Evolutionary conservation across 2,888 invertebrate species (phyloP).

Genomic region (Agonopterix arenella): DNA sequence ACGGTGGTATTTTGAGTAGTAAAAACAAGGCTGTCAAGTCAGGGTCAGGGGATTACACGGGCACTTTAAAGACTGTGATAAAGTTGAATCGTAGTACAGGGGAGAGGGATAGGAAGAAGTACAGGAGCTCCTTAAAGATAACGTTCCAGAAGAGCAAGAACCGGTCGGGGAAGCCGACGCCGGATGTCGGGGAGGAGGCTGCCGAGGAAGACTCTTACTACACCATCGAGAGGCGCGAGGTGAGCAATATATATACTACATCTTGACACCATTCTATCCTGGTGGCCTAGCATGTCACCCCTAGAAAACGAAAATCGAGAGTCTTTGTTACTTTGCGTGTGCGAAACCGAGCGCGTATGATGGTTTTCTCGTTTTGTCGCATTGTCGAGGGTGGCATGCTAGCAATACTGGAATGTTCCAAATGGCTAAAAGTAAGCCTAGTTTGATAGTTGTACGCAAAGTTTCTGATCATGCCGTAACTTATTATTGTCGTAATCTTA

Average conservation of each 20-base stretch:
- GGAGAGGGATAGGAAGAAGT: conserved; percentile 76
- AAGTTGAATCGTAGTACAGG: conserved; percentile 80
- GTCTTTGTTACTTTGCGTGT: too few relatives aligned
- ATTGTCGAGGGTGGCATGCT: too few relatives aligned
- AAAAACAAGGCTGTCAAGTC: conserved; percentile 45
- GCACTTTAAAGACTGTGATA: conserved; percentile 90
- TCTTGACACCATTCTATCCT: too few relatives aligned
- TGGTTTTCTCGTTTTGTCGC: too few relatives aligned
- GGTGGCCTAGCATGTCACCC: too few relatives aligned
- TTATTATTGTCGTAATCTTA: too few relatives aligned
- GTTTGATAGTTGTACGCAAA: too few relatives aligned
- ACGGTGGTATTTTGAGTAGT: conserved; percentile 34
- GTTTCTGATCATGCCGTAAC: too few relatives aligned
- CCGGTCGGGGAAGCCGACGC: conserved; percentile 73
- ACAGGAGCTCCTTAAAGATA: conserved; percentile 85
- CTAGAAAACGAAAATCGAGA: too few relatives aligned
- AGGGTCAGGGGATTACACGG: conserved; percentile 80
- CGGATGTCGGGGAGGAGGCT: conserved; percentile 50
- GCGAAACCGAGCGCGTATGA: too few relatives aligned
- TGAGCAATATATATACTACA: conserved; percentile 27
- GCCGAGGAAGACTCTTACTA: conserved; percentile 74
- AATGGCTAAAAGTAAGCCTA: too few relatives aligned
- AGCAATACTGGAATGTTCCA: too few relatives aligned
- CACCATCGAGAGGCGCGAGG: conserved; percentile 81
- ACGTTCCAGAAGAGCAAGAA: conserved; percentile 84